phyloP scores from a whole-genome alignment of 2,113 vertebrate species.

The Marmota monax region DNA sequence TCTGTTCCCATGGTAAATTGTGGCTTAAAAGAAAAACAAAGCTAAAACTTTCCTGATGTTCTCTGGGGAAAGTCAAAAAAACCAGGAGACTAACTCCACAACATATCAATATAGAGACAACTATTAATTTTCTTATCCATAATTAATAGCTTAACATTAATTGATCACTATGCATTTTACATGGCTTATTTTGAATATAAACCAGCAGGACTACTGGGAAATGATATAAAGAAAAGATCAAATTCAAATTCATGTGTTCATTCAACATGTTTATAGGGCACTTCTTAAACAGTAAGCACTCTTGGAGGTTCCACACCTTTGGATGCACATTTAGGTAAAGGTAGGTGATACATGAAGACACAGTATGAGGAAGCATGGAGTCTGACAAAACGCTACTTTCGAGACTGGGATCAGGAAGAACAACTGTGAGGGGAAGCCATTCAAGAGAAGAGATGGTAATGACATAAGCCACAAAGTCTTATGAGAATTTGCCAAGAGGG shows the following conservation, averaged over 20 bases:
- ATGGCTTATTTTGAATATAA: constrained; percentile 44
- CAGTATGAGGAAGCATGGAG: background rate
- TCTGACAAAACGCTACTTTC: background rate
- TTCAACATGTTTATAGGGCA: background rate
- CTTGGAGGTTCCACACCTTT: background rate
- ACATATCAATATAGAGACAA: background rate
- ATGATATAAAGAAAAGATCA: background rate
- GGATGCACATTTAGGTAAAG: background rate
- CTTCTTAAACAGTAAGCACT: background rate
- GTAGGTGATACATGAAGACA: background rate
- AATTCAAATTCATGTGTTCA: background rate
- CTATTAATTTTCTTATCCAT: constrained; percentile 14
- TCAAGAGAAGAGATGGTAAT: background rate
- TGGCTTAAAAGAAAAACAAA: constrained; percentile 8
- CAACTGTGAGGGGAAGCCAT: background rate
- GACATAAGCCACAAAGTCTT: background rate
- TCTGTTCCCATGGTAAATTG: constrained; percentile 17
- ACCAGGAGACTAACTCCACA: background rate
- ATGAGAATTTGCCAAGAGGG: background rate
- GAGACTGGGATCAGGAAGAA: background rate
- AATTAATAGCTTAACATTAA: background rate
- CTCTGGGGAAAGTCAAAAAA: constrained; percentile 2
- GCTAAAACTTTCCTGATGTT: background rate
- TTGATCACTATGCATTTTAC: background rate
- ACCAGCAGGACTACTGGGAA: background rate